Conservation (phyloP, 2,888 invertebrate genomes). For the Ctena decussata region DNA sequence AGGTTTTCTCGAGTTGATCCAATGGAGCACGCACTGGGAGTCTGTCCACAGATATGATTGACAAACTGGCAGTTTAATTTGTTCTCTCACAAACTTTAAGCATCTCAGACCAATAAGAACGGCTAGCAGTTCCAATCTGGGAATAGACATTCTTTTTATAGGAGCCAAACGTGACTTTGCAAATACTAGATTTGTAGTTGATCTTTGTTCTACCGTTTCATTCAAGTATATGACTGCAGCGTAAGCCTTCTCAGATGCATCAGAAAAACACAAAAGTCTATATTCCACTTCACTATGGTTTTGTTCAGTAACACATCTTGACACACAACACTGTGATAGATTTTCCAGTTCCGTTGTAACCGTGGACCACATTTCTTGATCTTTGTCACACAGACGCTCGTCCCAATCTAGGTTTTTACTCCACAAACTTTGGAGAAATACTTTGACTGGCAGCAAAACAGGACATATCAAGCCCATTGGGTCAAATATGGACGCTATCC, state of each 20-base stretch:
- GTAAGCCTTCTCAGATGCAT: constrained; percentile 18
- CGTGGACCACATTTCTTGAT: background rate
- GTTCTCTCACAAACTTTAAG: background rate
- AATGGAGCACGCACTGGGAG: constrained; percentile 15
- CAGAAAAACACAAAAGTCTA: constrained; percentile 15
- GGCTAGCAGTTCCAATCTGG: background rate
- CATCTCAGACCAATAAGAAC: background rate
- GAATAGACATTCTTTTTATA: constrained; percentile 5
- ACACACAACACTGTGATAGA: background rate
- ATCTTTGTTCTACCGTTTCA: background rate
- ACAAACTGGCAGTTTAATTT: background rate
- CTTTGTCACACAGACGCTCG: background rate
- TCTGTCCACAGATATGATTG: constrained; percentile 6
- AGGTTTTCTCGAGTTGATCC: background rate
- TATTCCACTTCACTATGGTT: background rate
- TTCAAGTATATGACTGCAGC: constrained; percentile 14
- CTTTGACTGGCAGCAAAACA: constrained; percentile 8
- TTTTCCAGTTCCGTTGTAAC: background rate
- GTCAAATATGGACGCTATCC: constrained; percentile 29
- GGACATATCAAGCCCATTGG: constrained; percentile 17
- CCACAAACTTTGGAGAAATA: constrained; percentile 26
- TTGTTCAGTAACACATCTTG: background rate
- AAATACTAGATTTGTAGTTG: constrained; percentile 6
- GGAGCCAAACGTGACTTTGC: constrained; percentile 25
- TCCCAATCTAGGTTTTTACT: constrained; percentile 29